Conservation (phyloP, 1,140 invertebrate species). For the Bicyclus anynana region DNA sequence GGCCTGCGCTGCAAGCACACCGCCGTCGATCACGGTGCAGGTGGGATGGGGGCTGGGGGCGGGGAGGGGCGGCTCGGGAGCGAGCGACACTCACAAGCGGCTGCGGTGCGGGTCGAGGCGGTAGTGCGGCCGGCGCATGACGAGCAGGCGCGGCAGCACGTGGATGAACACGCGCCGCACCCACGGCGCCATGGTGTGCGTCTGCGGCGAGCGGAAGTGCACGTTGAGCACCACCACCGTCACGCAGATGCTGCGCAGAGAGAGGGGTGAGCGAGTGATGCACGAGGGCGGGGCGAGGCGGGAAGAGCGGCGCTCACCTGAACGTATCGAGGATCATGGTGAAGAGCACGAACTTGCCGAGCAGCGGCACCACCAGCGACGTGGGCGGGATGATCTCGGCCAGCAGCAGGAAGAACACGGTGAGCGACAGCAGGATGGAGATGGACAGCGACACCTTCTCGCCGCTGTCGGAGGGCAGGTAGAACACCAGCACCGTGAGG, state of each 20-base stretch:
- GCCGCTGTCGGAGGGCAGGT: conserved; percentile 98
- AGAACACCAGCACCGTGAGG: conserved; percentile 98
- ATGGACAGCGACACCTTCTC: conserved; percentile 99
- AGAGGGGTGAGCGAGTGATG: background rate
- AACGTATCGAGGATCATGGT: conserved; percentile 99
- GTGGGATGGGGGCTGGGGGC: background rate
- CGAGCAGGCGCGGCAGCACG: conserved; percentile 92
- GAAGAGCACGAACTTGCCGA: conserved; percentile 99
- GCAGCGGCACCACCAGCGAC: conserved; percentile 97
- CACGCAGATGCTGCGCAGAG: conserved; percentile 90
- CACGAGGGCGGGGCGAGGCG: background rate
- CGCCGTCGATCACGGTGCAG: background rate
- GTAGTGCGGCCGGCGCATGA: conserved; percentile 94
- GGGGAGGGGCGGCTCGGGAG: background rate
- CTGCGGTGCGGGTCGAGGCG: conserved; percentile 81
- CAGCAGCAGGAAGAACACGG: conserved; percentile 99
- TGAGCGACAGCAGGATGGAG: conserved; percentile 98
- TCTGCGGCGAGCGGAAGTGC: conserved; percentile 98
- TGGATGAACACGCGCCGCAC: conserved; percentile 97
- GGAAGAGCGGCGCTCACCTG: conserved; percentile 80
- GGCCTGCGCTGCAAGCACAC: conserved; percentile 39
- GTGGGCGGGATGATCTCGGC: conserved; percentile 99
- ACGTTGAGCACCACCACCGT: conserved; percentile 99
- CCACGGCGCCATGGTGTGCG: conserved; percentile 98
- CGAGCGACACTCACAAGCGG: conserved; percentile 48